Percentiles rank a stretch among this genome's conserved stretches.
These are phyloP conservation scores for Xyliphius kryptos DNA, from an alignment of 2,113 vertebrate species.

Conservation along the genomic window DNA sequence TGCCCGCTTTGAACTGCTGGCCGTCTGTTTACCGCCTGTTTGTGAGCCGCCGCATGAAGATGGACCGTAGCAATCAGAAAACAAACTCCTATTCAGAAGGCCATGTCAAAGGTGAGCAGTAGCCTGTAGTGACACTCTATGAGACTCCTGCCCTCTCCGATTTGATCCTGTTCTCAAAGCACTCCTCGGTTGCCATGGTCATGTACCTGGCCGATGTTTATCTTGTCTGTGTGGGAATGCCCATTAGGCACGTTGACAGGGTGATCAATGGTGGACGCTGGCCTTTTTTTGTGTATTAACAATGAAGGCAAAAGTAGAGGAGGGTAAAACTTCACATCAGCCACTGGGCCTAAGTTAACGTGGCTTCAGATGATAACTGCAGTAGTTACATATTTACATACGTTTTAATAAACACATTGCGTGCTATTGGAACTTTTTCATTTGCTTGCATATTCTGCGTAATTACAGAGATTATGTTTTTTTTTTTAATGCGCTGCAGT, in stretches of 20 bases:
- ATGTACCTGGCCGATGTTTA: constrained; percentile 76
- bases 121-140: constrained; percentile 58
- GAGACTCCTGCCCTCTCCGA: constrained; percentile 58
- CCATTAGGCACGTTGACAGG: constrained; percentile 68
- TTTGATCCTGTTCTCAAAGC: constrained; percentile 50
- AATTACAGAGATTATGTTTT: too few relatives aligned
- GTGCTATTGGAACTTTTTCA: too few relatives aligned
- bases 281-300: constrained; percentile 63
- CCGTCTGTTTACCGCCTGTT: constrained; percentile 74
- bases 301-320: constrained; percentile 50
- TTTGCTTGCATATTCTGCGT: too few relatives aligned
- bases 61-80: constrained; percentile 88
- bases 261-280: constrained; percentile 73
- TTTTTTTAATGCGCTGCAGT: too few relatives aligned
- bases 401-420: too few relatives aligned
- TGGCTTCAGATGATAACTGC: neutral
- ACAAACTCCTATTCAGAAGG: constrained; percentile 82
- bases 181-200: constrained; percentile 73
- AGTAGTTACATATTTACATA: too few relatives aligned
- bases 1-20: constrained; percentile 71
- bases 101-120: constrained; percentile 82
- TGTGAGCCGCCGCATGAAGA: constrained; percentile 67
- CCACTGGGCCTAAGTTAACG: too few relatives aligned
- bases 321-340: constrained; percentile 30
- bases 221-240: constrained; percentile 76